Base-by-base conservation (phyloP, 1,140 invertebrate genomes). In the Lepidostoma basale region DNA sequence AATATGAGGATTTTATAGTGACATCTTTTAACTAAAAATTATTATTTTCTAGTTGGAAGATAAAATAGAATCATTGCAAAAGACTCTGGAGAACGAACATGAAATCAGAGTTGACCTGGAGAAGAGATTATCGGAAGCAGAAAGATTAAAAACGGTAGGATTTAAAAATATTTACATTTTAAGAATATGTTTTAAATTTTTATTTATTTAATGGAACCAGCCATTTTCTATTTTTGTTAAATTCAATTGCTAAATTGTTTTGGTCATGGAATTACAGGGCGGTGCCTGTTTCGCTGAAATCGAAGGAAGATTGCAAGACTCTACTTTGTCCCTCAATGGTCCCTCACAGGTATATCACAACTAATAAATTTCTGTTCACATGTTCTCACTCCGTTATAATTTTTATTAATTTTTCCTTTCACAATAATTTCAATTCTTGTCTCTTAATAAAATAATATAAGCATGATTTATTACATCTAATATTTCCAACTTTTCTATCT, bases 311-410 rank as follows among this genome's bases (percentile, higher is more conserved):
- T 66, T 72, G 33, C 60, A 68, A 12, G 59, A 14, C 18, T 26
- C 70, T 9, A 20, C 45, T 12, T 49, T 62, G 49, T 54, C 70
- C 54, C 63, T 66, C 22, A 73, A 73, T 63, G 70, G 70, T 22
- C 70, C 70, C 20, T 63, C 58, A 40, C 63, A 69, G 70, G 70
- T 73, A 72, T n/a, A 5, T 40, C 22, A n/a, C n/a, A n/a, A n/a
- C n/a, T n/a, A n/a, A n/a, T n/a, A n/a, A n/a, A n/a, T n/a, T n/a
- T n/a, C n/a, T n/a, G n/a, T n/a, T n/a, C n/a, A n/a, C n/a, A n/a
- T n/a, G n/a, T n/a, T n/a, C n/a, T n/a, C n/a, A n/a, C n/a, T n/a
- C n/a, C n/a, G n/a, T n/a, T n/a, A n/a, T n/a, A n/a, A n/a, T n/a
- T n/a, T n/a, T n/a, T n/a, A n/a, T n/a, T n/a, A n/a, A n/a, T n/a